Evolutionary conservation across 2,113 vertebrate genomes (phyloP), one percentile per base, ranked within the genome.

Genomic region (Pan paniscus): DNA sequence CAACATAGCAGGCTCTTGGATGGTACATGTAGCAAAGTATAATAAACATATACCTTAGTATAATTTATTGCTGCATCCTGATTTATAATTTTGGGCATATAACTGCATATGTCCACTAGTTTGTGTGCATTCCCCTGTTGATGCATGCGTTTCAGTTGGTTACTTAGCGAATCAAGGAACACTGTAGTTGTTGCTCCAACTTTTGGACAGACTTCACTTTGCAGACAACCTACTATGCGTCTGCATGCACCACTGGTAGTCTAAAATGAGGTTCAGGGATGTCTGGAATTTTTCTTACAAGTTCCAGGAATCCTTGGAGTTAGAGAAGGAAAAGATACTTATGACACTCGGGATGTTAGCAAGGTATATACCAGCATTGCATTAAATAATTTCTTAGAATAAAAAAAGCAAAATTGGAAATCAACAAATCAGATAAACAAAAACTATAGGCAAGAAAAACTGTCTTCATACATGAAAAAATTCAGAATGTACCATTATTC

Each of bases 261-360:
- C 70, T 76, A 93, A 86, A 97, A 52, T 87, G 35, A 48, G 48
- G n/a, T 52, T 95, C 93, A 57, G 38, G 32, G 23, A 38, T 76
- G 40, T 6, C 75, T 86, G 73, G 7, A 79, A 50, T 75, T 95
- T 94, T 94, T 94, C 50, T 89, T 57, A 67, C 46, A 90, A 61
- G 50, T 59, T 97, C 38, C 7, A 96, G 55, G 22, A 94, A 88
- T 72, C 38, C 6, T 70, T 94, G 67, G 43, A 83, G 67, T 9
- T 55, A 23, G 8, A 57, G 4, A 75, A 25, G 30, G 18, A 61
- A 93, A 84, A 96, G 70, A 52, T 78, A 35, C 10, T 70, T 84
- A 67, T 22, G n/a, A 68, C 95, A 82, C 50, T 72, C 50, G 82
- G 61, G 59, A 80, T 11, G 67, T 93, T 30, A 86, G 50, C 10